Conservation (phyloP, 2,888 invertebrate genomes). For the Teleogryllus oceanicus region DNA sequence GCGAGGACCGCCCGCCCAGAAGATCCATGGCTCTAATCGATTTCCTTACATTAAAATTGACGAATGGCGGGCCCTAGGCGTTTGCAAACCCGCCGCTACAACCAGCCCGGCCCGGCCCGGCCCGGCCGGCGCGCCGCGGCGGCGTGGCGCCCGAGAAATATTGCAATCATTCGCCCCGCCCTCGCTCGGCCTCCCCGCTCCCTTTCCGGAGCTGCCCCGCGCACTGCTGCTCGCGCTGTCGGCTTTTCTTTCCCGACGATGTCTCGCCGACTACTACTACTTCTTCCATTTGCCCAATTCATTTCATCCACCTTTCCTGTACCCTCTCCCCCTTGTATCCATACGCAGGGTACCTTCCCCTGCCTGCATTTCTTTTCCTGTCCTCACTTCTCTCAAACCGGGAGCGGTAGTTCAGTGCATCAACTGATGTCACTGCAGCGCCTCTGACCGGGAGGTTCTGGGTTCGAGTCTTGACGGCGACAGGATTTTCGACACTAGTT, state of each 20-base stretch:
- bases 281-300: not conserved
- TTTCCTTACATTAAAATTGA: constrained; percentile 18
- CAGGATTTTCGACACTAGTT: too few species aligned
- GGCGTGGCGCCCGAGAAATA: not conserved
- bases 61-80: not conserved
- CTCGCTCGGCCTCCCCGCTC: not conserved
- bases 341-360: too few species aligned
- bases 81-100: not conserved
- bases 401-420: too few species aligned
- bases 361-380: too few species aligned
- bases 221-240: too few species aligned
- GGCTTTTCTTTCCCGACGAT: accelerated
- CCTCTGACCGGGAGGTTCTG: too few species aligned
- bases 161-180: not conserved
- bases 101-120: not conserved
- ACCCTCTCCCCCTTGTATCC: not conserved
- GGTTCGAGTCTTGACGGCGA: too few species aligned
- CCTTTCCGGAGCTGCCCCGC: not conserved
- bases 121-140: not conserved
- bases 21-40: constrained; percentile 4
- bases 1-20: not conserved
- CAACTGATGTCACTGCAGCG: too few species aligned
- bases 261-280: too few species aligned
- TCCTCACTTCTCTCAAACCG: too few species aligned
- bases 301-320: not conserved